Conservation (phyloP, 2,797 vertebrate species). For the Propithecus perrieri region DNA sequence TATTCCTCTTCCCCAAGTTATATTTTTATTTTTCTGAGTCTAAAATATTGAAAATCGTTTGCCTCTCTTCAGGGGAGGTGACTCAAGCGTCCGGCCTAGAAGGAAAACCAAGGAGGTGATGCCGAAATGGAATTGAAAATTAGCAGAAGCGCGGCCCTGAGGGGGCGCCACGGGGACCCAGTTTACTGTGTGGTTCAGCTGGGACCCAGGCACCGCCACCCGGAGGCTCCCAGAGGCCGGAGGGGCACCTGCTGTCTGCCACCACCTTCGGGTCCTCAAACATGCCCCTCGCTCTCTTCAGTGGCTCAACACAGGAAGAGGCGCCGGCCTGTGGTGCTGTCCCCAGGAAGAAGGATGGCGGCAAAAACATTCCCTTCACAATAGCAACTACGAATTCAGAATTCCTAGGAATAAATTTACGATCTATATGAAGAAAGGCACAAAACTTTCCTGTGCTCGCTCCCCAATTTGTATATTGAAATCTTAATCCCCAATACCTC, state of each 20-base stretch:
- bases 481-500: too few species aligned
- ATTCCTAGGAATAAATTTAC: not conserved
- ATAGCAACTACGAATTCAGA: not conserved
- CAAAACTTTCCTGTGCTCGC: not conserved
- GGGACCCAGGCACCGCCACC: not conserved
- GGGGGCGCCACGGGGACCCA: not conserved
- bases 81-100: not conserved
- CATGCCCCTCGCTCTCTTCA: not conserved
- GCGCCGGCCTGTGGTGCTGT: not conserved
- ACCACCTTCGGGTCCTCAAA: not conserved
- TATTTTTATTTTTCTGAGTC: not conserved
- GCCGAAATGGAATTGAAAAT: not conserved
- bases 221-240: not conserved
- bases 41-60: not conserved
- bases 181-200: not conserved
- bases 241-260: not conserved
- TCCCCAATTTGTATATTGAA: too few species aligned
- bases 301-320: not conserved
- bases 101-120: not conserved
- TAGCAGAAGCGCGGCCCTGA: not conserved
- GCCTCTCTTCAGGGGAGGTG: not conserved
- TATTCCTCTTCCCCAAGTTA: not conserved
- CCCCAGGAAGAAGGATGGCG: not conserved
- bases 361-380: not conserved
- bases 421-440: not conserved